phyloP scores from a whole-genome alignment of 2,797 vertebrate genomes.

The Ambastaia sidthimunki region DNA sequence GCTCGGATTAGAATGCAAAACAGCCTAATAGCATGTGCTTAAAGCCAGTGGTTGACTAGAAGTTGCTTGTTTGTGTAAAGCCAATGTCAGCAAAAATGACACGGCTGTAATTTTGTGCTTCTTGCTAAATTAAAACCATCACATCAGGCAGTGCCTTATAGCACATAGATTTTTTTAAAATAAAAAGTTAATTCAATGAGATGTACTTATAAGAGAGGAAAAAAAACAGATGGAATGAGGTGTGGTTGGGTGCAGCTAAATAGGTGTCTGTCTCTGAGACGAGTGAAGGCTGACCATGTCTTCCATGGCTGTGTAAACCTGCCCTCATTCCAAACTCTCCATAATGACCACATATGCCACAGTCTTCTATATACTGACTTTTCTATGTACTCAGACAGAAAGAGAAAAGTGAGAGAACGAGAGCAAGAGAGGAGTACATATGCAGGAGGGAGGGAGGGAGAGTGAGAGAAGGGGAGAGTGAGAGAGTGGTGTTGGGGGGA shows the following conservation, averaged over 20 bases:
- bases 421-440: constrained; percentile 25
- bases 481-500: constrained; percentile 34
- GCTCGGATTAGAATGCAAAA: constrained; percentile 72
- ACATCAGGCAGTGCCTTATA: constrained; percentile 63
- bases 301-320: constrained; percentile 62
- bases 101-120: constrained; percentile 74
- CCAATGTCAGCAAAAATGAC: constrained; percentile 77
- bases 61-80: constrained; percentile 77
- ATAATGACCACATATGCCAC: constrained; percentile 17
- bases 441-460: constrained; percentile 1
- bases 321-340: constrained; percentile 44
- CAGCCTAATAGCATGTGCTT: constrained; percentile 74
- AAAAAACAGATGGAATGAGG: constrained; percentile 2
- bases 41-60: constrained; percentile 78
- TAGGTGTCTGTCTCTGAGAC: constrained; percentile 47
- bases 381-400: constrained; percentile 37
- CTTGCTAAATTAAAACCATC: constrained; percentile 68
- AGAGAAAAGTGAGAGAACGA: constrained; percentile 15
- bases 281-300: constrained; percentile 46
- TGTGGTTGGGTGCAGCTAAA: constrained; percentile 44
- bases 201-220: neutral
- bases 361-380: constrained; percentile 1
- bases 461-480: too few species aligned
- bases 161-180: neutral
- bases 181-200: neutral